A percentile compares a stretch with the other conserved stretches of the same genome.
These are phyloP conservation scores for Nemotelus pantherinus DNA, from an alignment of 2,888 invertebrate genomes.

Conservation along the genomic window DNA sequence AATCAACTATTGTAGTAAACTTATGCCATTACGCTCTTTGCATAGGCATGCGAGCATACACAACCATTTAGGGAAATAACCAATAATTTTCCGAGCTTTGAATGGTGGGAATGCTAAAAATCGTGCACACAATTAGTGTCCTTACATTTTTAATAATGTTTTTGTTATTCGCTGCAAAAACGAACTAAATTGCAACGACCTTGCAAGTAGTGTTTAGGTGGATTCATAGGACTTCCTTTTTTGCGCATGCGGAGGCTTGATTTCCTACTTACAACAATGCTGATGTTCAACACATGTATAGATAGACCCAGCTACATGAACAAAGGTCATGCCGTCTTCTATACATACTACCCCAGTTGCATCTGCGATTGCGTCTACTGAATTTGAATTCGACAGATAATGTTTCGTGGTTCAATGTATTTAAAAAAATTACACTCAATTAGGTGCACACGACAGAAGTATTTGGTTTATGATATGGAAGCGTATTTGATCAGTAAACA, in stretches of 20 bases:
- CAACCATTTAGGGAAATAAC: too few relatives aligned
- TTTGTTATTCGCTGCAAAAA: conserved; percentile 27
- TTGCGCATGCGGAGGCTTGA: too few relatives aligned
- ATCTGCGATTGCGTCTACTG: background rate
- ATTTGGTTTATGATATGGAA: conserved; percentile 2
- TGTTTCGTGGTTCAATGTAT: conserved; percentile 35
- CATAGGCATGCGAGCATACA: too few relatives aligned
- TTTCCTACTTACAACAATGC: background rate
- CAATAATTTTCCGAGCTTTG: too few relatives aligned
- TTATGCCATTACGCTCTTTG: too few relatives aligned
- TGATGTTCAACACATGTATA: background rate
- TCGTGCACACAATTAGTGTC: background rate
- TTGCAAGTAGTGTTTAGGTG: conserved; percentile 9
- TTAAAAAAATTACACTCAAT: conserved; percentile 33
- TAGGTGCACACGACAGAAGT: conserved; percentile 27
- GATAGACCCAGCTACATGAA: too few relatives aligned
- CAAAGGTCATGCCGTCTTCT: background rate
- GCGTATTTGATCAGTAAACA: conserved; percentile 7
- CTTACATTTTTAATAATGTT: conserved; percentile 37
- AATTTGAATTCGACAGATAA: background rate
- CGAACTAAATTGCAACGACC: conserved; percentile 34
- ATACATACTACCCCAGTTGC: background rate
- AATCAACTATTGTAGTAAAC: too few relatives aligned
- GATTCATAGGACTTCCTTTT: too few relatives aligned
- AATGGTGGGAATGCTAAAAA: too few relatives aligned